phyloP scores from a whole-genome alignment of 2,888 invertebrate species.

The Coronaproctus castanopsis region DNA sequence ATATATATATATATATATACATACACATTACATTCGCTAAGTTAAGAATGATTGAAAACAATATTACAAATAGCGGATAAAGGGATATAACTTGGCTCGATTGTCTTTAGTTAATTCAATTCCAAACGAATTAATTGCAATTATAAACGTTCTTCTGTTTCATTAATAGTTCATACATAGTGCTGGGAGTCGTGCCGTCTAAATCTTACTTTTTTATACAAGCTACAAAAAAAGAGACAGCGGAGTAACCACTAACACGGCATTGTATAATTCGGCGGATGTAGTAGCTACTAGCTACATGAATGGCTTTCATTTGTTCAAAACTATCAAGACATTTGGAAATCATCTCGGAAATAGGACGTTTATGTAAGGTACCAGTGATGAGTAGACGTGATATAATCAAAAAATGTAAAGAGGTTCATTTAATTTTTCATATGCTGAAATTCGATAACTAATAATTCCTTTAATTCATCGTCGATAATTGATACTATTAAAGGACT shows the following conservation, averaged over 20 bases:
- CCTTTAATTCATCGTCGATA: conserved; percentile 93
- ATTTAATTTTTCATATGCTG: conserved; percentile 93
- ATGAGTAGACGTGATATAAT: conserved; percentile 95
- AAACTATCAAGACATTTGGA: conserved; percentile 98
- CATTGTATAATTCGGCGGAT: conserved; percentile 98
- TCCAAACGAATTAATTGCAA: conserved; percentile 98
- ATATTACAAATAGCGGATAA: too few relatives aligned
- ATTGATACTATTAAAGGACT: conserved; percentile 93
- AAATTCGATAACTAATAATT: conserved; percentile 96
- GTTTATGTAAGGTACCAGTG: conserved; percentile 94
- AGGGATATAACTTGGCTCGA: conserved; percentile 89
- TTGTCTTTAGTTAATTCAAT: conserved; percentile 98
- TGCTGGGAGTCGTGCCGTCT: conserved; percentile 93
- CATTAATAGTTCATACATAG: conserved; percentile 98
- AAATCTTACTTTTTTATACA: conserved; percentile 99
- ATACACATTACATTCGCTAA: too few relatives aligned
- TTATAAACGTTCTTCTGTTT: conserved; percentile 95
- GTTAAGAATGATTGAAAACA: too few relatives aligned
- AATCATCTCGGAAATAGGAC: conserved; percentile 93
- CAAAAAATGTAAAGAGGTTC: conserved; percentile 89
- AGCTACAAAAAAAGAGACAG: conserved; percentile 97
- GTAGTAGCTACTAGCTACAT: conserved; percentile 97
- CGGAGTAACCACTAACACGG: conserved; percentile 96
- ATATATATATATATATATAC: background rate
- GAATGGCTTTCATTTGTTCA: conserved; percentile 99